phyloP scores from a whole-genome alignment of 2,113 vertebrate genomes.

The Oreotrochilus melanogaster region DNA sequence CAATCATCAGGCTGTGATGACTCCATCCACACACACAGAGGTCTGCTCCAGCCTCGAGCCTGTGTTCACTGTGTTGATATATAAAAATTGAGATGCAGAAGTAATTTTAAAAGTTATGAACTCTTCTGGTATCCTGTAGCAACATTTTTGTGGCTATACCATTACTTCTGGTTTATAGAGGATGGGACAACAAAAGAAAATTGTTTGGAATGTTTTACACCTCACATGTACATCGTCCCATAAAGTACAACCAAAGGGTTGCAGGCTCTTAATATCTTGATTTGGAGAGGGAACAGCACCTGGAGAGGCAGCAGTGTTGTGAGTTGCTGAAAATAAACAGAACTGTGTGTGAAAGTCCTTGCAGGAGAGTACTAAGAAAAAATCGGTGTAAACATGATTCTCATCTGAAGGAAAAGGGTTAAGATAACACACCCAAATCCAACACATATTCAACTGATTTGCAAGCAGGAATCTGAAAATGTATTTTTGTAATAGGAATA shows the following conservation, averaged over 20 bases:
- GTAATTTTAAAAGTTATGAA: background rate
- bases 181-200: background rate
- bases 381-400: background rate
- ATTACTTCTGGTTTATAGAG: background rate
- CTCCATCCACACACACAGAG: background rate
- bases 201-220: background rate
- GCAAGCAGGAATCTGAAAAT: background rate
- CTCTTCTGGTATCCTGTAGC: background rate
- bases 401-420: background rate
- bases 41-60: background rate
- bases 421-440: background rate
- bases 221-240: background rate
- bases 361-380: background rate
- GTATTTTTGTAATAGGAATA: background rate
- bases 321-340: background rate
- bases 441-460: background rate
- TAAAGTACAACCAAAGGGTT: background rate
- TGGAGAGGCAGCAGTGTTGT: background rate
- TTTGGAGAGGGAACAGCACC: background rate
- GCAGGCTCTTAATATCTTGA: background rate
- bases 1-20: background rate
- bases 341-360: background rate
- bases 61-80: background rate
- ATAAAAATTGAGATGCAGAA: background rate
- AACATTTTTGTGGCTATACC: background rate